These are phyloP conservation scores for Drosophila ananassae DNA, from an alignment of 1,140 invertebrate species.

Conservation along the genomic window DNA sequence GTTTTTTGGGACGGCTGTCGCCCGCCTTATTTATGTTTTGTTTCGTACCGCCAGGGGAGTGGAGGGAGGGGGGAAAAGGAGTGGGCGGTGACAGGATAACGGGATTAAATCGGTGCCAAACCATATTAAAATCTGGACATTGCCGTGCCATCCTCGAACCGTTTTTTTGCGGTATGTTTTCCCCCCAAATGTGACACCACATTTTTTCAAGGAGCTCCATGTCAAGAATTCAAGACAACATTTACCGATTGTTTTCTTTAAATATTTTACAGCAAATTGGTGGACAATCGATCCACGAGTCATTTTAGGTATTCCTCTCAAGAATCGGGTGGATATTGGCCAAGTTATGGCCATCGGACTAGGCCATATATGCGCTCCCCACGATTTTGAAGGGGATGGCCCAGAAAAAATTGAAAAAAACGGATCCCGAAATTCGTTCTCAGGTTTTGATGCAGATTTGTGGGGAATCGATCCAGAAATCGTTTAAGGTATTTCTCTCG, in stretches of 20 bases:
- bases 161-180: background rate
- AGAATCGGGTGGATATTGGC: too few relatives aligned
- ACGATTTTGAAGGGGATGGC: too few relatives aligned
- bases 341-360: too few relatives aligned
- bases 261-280: background rate
- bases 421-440: too few relatives aligned
- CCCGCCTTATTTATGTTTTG: slow-evolving; percentile 4
- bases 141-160: background rate
- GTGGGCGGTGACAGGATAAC: background rate
- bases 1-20: background rate
- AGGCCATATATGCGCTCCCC: too few relatives aligned
- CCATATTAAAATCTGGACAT: slow-evolving; percentile 2
- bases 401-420: too few relatives aligned
- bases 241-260: background rate
- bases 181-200: background rate
- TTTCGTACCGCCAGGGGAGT: background rate
- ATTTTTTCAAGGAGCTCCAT: background rate
- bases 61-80: background rate
- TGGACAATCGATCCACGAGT: background rate
- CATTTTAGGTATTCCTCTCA: too few relatives aligned
- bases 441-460: too few relatives aligned
- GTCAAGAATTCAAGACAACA: too few relatives aligned
- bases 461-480: too few relatives aligned
- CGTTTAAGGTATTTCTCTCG: too few relatives aligned
- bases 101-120: slow-evolving; percentile 8